Percentiles rank a stretch among this genome's conserved stretches.
Evolutionary conservation across 2,888 invertebrate species (phyloP).

Genomic region (Mesoligia furuncula): DNA sequence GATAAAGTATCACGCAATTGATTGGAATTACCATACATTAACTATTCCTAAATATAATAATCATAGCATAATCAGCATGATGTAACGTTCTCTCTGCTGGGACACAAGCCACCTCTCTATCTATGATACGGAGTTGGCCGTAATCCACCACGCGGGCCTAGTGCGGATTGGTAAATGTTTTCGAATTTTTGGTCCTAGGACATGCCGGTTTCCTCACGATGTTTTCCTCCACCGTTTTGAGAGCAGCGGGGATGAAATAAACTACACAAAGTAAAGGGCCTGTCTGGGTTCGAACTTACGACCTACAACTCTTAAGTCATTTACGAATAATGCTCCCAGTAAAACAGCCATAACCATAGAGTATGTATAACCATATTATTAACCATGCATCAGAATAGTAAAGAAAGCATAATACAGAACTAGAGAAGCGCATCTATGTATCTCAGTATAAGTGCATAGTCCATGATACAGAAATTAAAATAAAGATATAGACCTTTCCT

Average conservation of each 20-base stretch:
- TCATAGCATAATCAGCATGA: not conserved
- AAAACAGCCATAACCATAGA: not conserved
- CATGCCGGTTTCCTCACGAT: not conserved
- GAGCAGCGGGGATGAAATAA: not conserved
- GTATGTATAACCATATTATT: not conserved
- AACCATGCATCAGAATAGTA: not conserved
- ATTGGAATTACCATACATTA: constrained; percentile 10
- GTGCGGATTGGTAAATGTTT: not conserved
- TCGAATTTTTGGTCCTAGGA: not conserved
- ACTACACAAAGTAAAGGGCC: not conserved
- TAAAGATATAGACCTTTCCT: too few species aligned
- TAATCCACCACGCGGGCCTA: not conserved
- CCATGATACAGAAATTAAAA: too few species aligned
- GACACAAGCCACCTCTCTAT: not conserved
- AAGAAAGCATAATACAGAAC: too few species aligned
- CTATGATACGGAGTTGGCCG: not conserved
- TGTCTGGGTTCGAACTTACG: not conserved
- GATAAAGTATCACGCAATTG: constrained; percentile 7
- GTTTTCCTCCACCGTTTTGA: not conserved
- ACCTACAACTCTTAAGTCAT: not conserved
- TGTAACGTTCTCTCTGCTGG: not conserved
- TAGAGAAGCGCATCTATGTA: too few species aligned
- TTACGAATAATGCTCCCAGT: not conserved
- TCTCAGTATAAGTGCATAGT: too few species aligned
- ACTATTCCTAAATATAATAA: not conserved